Conservation (phyloP, 2,888 invertebrate genomes). For the Tiphia femorata region DNA sequence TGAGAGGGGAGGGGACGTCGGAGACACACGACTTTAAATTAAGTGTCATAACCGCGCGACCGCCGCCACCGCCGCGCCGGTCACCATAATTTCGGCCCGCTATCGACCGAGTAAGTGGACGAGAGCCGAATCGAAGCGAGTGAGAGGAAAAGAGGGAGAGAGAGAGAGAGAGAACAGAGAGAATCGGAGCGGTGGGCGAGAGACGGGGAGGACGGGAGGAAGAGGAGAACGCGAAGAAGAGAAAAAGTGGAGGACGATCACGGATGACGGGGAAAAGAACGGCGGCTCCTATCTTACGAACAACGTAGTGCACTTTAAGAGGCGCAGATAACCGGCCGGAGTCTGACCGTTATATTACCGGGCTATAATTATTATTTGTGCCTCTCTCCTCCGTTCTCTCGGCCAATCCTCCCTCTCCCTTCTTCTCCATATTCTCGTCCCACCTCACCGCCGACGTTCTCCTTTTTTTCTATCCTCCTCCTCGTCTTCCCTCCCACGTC, state of each 20-base stretch:
- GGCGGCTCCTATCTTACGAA: conserved; percentile 53
- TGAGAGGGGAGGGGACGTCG: too few species aligned
- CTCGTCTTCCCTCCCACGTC: conserved; percentile 1
- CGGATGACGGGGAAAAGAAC: conserved; percentile 30
- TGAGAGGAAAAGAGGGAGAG: not conserved
- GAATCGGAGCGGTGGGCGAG: conserved; percentile 4
- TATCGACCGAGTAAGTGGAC: too few species aligned
- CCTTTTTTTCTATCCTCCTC: not conserved
- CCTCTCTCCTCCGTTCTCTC: conserved; percentile 30
- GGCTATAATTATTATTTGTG: conserved; percentile 64
- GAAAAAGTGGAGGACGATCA: conserved; percentile 36
- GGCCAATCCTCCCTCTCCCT: conserved; percentile 7
- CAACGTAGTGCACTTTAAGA: conserved; percentile 66
- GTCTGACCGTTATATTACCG: conserved; percentile 61
- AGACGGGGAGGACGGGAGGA: not conserved
- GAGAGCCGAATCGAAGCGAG: not conserved
- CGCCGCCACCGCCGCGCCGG: too few species aligned
- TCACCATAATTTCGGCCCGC: conserved; percentile 9
- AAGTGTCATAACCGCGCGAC: too few species aligned
- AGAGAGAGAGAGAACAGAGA: too few species aligned
- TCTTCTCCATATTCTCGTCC: conserved; percentile 4
- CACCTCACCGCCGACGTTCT: conserved; percentile 23
- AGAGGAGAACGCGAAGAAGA: conserved; percentile 4
- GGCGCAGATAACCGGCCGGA: conserved; percentile 56
- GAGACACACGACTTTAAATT: too few species aligned